Conservation (phyloP, 2,113 vertebrate genomes). For the Lamprotornis superbus region DNA sequence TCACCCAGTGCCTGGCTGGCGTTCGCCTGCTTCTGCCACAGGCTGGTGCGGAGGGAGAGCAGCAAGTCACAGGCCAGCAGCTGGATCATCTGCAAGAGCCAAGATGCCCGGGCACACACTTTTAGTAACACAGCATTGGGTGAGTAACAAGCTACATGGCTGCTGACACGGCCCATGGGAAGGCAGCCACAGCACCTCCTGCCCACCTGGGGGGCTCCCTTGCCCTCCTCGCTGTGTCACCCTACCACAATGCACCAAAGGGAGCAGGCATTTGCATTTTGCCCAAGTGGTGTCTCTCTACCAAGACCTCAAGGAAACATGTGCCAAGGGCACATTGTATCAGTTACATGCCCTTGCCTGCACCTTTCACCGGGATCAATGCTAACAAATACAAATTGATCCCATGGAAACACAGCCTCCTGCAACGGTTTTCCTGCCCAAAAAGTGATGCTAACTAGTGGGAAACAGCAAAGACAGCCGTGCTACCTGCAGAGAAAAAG, state of each 20-base stretch:
- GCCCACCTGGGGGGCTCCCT: too few relatives aligned
- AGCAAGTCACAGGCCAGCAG: constrained; percentile 92
- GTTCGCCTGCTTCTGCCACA: constrained; percentile 88
- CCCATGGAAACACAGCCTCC: neutral
- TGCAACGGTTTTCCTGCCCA: neutral
- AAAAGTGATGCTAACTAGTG: accelerated
- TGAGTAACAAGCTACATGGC: neutral
- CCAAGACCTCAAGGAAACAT: neutral
- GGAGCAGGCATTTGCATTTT: neutral
- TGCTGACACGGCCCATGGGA: accelerated
- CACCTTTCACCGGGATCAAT: neutral
- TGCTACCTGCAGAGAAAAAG: neutral
- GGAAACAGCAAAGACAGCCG: neutral
- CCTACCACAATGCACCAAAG: neutral
- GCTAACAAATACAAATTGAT: neutral
- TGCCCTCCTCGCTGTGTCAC: accelerated
- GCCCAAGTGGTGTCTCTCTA: neutral
- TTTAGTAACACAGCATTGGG: neutral
- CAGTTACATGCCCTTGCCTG: neutral
- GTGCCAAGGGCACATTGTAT: neutral
- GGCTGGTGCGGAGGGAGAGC: constrained; percentile 87
- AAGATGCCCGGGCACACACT: neutral
- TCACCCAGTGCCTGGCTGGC: constrained; percentile 83
- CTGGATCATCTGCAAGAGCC: constrained; percentile 84
- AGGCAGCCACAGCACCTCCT: neutral